Evolutionary conservation across 2,113 vertebrate genomes (phyloP).

Genomic region (Crotalus viridis): DNA sequence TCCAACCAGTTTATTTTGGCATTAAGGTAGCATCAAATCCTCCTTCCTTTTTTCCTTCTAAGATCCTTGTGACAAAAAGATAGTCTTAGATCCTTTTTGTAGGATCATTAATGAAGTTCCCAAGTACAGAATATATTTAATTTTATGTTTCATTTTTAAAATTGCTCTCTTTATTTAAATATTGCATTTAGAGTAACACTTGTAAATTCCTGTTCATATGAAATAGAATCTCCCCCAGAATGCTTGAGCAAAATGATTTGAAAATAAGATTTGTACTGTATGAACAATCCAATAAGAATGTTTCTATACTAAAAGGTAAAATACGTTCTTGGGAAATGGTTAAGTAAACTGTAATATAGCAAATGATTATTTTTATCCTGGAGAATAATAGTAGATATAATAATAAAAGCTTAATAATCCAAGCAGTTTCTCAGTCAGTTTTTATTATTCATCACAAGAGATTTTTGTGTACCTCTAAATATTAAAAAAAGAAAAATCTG

Average conservation of each 20-base stretch:
- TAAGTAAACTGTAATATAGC: background rate
- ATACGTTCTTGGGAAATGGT: background rate
- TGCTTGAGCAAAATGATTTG: background rate
- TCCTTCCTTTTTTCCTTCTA: background rate
- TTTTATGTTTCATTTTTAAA: conserved; percentile 11
- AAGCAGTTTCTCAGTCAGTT: background rate
- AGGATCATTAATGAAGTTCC: background rate
- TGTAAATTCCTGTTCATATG: background rate
- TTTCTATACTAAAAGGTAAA: background rate
- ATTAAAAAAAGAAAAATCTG: background rate
- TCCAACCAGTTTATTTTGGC: background rate
- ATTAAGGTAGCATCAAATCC: background rate
- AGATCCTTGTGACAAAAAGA: background rate
- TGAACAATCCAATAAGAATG: background rate
- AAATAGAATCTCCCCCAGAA: background rate
- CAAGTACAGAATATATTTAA: background rate
- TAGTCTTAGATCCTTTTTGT: background rate
- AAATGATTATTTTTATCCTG: background rate
- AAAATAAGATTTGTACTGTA: background rate
- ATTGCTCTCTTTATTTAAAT: background rate
- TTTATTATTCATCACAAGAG: background rate
- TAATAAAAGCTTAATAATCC: background rate
- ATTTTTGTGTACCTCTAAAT: background rate
- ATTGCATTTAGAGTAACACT: background rate
- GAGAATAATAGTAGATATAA: background rate